phyloP scores from a whole-genome alignment of 2,888 invertebrate species.

The Meliscaeva auricollis region DNA sequence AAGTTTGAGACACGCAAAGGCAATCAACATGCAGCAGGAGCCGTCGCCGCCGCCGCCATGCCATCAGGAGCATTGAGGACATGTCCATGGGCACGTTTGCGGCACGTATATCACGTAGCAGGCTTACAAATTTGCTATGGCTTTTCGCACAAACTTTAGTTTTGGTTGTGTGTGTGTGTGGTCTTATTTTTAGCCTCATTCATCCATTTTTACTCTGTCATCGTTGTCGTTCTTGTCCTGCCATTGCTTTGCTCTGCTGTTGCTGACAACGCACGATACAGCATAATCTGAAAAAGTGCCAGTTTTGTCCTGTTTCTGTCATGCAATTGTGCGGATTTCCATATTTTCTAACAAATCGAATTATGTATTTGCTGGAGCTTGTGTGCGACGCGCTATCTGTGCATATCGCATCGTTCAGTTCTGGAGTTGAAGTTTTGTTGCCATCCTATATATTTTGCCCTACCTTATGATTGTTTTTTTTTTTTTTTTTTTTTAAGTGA shows the following conservation, averaged over 20 bases:
- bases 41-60: no score
- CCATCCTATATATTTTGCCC: not conserved
- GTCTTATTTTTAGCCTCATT: constrained; percentile 48
- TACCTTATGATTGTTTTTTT: not conserved
- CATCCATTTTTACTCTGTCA: constrained; percentile 12
- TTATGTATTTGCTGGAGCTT: constrained; percentile 33
- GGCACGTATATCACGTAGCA: constrained; percentile 62
- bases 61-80: no score
- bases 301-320: constrained; percentile 18
- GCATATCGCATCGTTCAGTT: constrained; percentile 10
- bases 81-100: constrained; percentile 49
- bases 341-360: constrained; percentile 65
- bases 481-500: not conserved
- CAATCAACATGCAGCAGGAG: constrained; percentile 45
- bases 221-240: not conserved
- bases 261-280: constrained; percentile 16
- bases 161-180: not conserved
- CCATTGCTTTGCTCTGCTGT: not conserved
- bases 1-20: constrained; percentile 61
- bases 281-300: constrained; percentile 15
- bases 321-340: constrained; percentile 51
- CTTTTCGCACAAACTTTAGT: constrained; percentile 48
- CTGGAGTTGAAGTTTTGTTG: not conserved
- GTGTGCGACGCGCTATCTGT: constrained; percentile 48
- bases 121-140: constrained; percentile 40